phyloP scores from a whole-genome alignment of 1,140 invertebrate genomes.

The Drosophila ambigua region DNA sequence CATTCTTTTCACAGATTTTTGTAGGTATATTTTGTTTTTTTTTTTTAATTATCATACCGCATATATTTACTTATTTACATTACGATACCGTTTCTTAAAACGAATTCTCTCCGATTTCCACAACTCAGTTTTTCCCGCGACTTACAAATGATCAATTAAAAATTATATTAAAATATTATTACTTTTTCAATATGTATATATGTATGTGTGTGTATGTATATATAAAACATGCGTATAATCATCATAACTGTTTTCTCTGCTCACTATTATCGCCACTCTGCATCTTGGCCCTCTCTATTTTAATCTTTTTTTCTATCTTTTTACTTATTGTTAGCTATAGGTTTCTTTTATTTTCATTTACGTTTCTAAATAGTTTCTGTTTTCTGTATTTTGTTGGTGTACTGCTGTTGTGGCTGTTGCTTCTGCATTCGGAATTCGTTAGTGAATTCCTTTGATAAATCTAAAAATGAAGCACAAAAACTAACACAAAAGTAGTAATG shows the following conservation, averaged over 20 bases:
- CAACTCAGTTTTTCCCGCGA: slow-evolving; percentile 16
- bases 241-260: slow-evolving; percentile 1
- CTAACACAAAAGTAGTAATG: slow-evolving; percentile 20
- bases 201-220: slow-evolving; percentile 1
- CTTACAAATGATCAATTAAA: slow-evolving; percentile 33
- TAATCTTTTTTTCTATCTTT: neutral
- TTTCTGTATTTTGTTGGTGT: slow-evolving; percentile 28
- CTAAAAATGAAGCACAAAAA: slow-evolving; percentile 37
- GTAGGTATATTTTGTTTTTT: slow-evolving; percentile 13
- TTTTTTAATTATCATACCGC: slow-evolving; percentile 51
- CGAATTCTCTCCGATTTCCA: slow-evolving; percentile 33
- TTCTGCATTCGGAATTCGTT: neutral
- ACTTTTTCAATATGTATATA: slow-evolving; percentile 4
- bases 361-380: slow-evolving; percentile 52
- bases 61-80: slow-evolving; percentile 64
- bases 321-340: slow-evolving; percentile 42
- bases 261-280: neutral
- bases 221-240: slow-evolving; percentile 20
- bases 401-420: slow-evolving; percentile 5
- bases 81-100: slow-evolving; percentile 43
- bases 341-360: slow-evolving; percentile 30
- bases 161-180: slow-evolving; percentile 40
- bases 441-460: neutral
- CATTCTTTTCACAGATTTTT: slow-evolving; percentile 26
- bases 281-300: neutral